A percentile compares a stretch with the other conserved stretches of the same genome.
Conservation (phyloP, 2,113 vertebrate genomes). For the Chaetura pelagica region DNA sequence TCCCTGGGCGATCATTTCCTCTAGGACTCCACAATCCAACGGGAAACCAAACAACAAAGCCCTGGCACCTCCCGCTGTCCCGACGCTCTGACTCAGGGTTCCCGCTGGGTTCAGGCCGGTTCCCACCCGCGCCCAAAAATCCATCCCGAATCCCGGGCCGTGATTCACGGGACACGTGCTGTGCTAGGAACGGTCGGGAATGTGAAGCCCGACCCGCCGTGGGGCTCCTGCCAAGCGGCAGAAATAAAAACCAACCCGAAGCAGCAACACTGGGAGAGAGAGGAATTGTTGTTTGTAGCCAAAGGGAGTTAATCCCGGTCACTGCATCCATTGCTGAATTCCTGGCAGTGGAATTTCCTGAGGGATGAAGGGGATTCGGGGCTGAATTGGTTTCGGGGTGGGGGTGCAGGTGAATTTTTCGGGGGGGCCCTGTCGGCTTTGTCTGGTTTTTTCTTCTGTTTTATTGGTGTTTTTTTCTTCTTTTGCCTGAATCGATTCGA, state of each 20-base stretch:
- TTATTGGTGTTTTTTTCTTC: too few species aligned
- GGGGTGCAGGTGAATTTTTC: not conserved
- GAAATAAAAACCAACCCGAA: too few species aligned
- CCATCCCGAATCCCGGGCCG: not conserved
- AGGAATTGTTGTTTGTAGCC: not conserved
- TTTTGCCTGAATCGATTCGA: not conserved
- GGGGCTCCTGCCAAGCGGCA: not conserved
- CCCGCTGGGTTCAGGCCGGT: not conserved
- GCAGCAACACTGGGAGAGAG: too few species aligned
- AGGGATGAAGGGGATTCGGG: not conserved
- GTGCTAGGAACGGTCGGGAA: slow-evolving; percentile 14
- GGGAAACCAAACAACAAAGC: not conserved
- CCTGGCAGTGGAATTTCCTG: not conserved
- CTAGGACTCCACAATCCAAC: too few species aligned
- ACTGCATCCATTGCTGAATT: not conserved
- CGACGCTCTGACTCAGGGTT: not conserved
- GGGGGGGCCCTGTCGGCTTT: not conserved
- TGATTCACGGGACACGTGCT: slow-evolving; percentile 38
- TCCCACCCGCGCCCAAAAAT: not conserved
- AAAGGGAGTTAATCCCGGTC: not conserved
- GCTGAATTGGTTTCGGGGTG: too few species aligned
- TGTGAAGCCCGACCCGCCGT: not conserved
- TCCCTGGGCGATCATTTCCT: not conserved
- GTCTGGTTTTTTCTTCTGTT: not conserved
- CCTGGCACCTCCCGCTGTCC: not conserved